A percentile compares a stretch with the other conserved stretches of the same genome.
Conservation (phyloP, 2,888 invertebrate genomes). For the Drepanosiphum platanoidis region DNA sequence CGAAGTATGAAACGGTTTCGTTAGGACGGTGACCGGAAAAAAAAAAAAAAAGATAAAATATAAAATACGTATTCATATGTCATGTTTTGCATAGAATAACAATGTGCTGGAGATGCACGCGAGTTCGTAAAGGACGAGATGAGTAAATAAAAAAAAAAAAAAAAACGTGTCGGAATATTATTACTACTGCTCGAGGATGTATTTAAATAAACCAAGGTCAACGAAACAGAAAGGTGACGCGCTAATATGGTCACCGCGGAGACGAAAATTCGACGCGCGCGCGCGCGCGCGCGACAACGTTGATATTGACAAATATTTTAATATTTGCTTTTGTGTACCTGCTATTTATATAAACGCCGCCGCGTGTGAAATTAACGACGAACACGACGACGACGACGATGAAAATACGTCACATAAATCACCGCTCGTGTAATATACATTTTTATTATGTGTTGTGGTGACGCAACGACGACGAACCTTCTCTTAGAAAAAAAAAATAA, state of each 20-base stretch:
- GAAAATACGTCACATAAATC: conserved; percentile 1
- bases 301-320: conserved; percentile 8
- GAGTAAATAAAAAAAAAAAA: conserved; percentile 32
- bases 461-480: conserved; percentile 19
- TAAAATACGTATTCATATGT: conserved; percentile 24
- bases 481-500: neutral
- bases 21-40: conserved; percentile 19
- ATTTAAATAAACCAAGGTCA: conserved; percentile 40
- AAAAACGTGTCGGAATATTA: conserved; percentile 28
- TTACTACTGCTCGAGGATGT: neutral
- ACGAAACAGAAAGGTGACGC: conserved; percentile 42
- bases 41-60: neutral
- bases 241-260: conserved; percentile 48
- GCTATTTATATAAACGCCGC: neutral
- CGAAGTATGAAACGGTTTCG: conserved; percentile 41
- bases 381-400: neutral
- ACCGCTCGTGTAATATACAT: neutral
- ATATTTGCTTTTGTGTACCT: conserved; percentile 5
- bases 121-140: conserved; percentile 24
- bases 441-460: conserved; percentile 1
- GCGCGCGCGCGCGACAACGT: neutral
- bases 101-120: conserved; percentile 13
- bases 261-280: conserved; percentile 10
- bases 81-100: conserved; percentile 55
- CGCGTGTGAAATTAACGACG: neutral